phyloP scores from a whole-genome alignment of 2,113 vertebrate species.

The Tretioscincus oriximinensis region DNA sequence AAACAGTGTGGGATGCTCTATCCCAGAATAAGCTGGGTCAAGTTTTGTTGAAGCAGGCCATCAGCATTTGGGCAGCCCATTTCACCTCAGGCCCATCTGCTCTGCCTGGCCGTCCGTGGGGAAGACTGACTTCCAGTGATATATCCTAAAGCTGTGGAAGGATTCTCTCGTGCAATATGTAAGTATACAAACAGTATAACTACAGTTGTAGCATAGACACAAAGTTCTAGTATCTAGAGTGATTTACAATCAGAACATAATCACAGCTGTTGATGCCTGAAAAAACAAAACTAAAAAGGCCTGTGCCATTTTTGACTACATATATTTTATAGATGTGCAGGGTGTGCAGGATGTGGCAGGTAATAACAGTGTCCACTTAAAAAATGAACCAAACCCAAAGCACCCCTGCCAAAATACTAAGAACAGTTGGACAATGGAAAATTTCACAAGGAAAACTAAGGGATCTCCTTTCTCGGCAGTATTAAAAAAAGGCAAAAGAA shows the following conservation, averaged over 20 bases:
- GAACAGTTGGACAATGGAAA: conserved; percentile 13
- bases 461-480: neutral
- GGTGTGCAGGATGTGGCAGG: neutral
- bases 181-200: neutral
- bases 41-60: no score
- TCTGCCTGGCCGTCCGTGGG: no score
- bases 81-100: no score
- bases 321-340: conserved; percentile 11
- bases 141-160: no score
- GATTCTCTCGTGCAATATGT: neutral
- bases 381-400: conserved; percentile 10
- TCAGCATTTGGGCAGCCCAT: no score
- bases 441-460: neutral
- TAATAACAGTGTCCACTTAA: conserved; percentile 16
- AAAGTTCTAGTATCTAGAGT: neutral
- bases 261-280: neutral
- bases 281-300: neutral
- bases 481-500: neutral
- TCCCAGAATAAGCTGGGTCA: no score
- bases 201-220: neutral
- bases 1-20: no score
- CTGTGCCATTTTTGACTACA: conserved; percentile 5
- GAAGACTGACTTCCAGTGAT: no score
- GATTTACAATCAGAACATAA: conserved; percentile 16
- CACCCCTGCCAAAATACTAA: conserved; percentile 1